phyloP scores from a whole-genome alignment of 2,888 invertebrate genomes.

The Leptothorax acervorum region DNA sequence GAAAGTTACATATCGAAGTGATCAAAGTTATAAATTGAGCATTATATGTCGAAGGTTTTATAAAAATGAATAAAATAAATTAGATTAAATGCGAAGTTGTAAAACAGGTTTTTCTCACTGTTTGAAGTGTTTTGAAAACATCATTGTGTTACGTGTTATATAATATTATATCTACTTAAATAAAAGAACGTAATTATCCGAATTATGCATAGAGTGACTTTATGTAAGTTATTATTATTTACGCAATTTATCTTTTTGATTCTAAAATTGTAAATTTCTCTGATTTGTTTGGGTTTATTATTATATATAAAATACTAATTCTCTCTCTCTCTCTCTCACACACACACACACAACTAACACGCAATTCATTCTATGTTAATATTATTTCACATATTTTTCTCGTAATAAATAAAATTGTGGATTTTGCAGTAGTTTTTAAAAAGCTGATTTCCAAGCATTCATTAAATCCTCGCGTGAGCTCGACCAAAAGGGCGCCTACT shows the following conservation, averaged over 20 bases:
- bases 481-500: slow-evolving; percentile 37
- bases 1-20: slow-evolving; percentile 22
- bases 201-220: background rate
- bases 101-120: background rate
- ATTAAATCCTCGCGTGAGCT: slow-evolving; percentile 34
- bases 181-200: background rate
- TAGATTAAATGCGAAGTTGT: background rate
- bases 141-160: background rate
- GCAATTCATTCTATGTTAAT: background rate
- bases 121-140: background rate
- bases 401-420: background rate
- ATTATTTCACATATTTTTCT: background rate
- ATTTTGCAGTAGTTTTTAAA: slow-evolving; percentile 6
- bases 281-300: background rate
- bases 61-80: slow-evolving; percentile 18
- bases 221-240: background rate
- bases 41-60: background rate
- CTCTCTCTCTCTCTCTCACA: no score
- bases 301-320: background rate
- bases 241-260: no score
- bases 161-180: background rate
- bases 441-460: slow-evolving; percentile 7
- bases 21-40: slow-evolving; percentile 13
- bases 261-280: background rate
- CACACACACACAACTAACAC: background rate